Conservation (phyloP, 2,113 vertebrate genomes). For the Prietella phreatophila region DNA sequence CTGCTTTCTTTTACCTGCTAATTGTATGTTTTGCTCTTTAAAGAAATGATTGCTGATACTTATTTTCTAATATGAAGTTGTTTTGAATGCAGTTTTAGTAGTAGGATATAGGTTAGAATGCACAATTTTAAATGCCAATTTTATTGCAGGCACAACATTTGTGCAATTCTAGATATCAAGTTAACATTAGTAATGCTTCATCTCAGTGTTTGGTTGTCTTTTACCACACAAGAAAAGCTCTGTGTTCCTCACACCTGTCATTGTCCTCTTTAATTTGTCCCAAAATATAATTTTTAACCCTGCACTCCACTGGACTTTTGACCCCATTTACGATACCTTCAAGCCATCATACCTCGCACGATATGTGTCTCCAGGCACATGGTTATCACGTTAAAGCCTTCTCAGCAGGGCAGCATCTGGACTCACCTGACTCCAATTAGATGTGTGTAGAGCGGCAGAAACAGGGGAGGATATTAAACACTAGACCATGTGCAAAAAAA, state of each 20-base stretch:
- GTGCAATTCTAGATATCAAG: not conserved
- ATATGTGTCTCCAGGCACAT: slow-evolving; percentile 18
- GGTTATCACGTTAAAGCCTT: slow-evolving; percentile 14
- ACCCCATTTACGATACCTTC: not conserved
- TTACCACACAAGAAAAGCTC: not conserved
- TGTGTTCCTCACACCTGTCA: not conserved
- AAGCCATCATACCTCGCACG: not conserved
- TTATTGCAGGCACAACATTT: not conserved
- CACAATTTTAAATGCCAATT: not conserved
- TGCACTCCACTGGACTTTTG: not conserved
- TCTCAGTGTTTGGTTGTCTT: no score
- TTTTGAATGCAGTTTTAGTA: not conserved
- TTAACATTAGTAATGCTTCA: no score
- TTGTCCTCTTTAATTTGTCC: not conserved
- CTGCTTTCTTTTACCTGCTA: not conserved
- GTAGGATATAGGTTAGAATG: not conserved
- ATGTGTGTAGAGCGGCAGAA: slow-evolving; percentile 38
- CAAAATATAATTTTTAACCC: not conserved
- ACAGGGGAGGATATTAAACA: slow-evolving; percentile 46
- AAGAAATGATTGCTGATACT: not conserved
- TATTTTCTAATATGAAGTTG: not conserved
- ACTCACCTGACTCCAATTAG: slow-evolving; percentile 39
- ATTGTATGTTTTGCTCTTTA: not conserved
- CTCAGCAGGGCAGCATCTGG: slow-evolving; percentile 19
- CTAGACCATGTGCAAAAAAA: slow-evolving; percentile 46